Evolutionary conservation across 2,888 invertebrate genomes (phyloP).

Genomic region (Tanypteryx hageni): DNA sequence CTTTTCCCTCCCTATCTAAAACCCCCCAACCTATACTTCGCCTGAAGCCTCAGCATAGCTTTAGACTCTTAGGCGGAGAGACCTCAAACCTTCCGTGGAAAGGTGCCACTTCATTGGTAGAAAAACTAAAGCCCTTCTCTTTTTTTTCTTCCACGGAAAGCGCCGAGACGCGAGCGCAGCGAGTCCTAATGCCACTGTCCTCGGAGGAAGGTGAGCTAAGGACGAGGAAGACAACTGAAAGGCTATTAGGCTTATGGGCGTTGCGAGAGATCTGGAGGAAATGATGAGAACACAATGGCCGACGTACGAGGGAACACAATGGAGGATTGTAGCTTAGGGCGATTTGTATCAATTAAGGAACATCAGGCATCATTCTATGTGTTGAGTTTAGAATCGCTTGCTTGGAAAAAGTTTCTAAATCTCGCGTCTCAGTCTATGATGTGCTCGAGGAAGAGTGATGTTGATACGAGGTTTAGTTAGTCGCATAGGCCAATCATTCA

Average conservation of each 20-base stretch:
- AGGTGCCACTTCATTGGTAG: too few relatives aligned
- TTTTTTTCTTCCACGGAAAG: too few relatives aligned
- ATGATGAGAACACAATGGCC: slow-evolving; percentile 15
- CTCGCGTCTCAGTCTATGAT: background rate
- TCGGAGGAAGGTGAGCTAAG: background rate
- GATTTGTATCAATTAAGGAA: background rate
- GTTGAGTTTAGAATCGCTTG: background rate
- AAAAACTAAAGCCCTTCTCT: too few relatives aligned
- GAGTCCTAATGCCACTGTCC: too few relatives aligned
- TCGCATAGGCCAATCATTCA: too few relatives aligned
- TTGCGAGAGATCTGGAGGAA: background rate
- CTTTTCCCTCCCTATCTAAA: too few relatives aligned
- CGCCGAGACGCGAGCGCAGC: too few relatives aligned
- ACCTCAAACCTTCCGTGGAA: too few relatives aligned
- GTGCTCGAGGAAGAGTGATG: background rate
- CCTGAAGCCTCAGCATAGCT: too few relatives aligned
- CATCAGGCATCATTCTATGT: background rate
- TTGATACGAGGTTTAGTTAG: background rate
- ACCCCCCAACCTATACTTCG: too few relatives aligned
- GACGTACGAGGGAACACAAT: background rate
- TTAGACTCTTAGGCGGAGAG: too few relatives aligned
- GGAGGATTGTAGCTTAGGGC: background rate
- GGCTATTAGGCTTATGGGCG: background rate
- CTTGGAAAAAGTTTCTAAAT: background rate
- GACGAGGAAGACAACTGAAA: background rate